A percentile compares a stretch with the other conserved stretches of the same genome.
phyloP scores from a whole-genome alignment of 2,113 vertebrate species.

The Empidonax alnorum region DNA sequence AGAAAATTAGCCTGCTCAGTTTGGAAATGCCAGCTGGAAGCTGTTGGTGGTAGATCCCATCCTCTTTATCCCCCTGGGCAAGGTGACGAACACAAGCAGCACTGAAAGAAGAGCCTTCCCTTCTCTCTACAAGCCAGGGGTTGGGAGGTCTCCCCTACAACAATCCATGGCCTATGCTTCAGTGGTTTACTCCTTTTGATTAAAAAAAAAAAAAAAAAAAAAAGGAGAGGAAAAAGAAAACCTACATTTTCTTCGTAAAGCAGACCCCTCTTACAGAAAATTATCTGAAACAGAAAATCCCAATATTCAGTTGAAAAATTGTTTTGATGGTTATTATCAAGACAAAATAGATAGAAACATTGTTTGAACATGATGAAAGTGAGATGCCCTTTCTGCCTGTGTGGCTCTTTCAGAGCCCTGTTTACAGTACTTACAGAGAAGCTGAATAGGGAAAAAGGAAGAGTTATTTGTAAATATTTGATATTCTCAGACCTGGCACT shows the following conservation, averaged over 20 bases:
- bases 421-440: background rate
- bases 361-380: background rate
- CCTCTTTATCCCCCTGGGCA: background rate
- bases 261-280: background rate
- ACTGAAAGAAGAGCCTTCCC: background rate
- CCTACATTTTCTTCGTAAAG: background rate
- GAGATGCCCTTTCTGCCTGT: background rate
- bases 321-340: background rate
- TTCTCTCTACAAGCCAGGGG: background rate
- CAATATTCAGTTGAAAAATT: background rate
- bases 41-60: fast-evolving
- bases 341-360: background rate
- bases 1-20: background rate
- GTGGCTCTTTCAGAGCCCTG: background rate
- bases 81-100: fast-evolving
- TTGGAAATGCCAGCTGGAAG: background rate
- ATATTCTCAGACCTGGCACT: background rate
- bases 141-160: background rate
- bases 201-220: background rate
- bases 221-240: too few relatives aligned
- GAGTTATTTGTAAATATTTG: background rate
- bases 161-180: background rate
- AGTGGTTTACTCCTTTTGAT: background rate
- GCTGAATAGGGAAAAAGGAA: background rate
- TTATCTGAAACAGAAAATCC: background rate